Base-by-base conservation (phyloP, 2,888 invertebrate genomes). In the Cinara cedri region DNA sequence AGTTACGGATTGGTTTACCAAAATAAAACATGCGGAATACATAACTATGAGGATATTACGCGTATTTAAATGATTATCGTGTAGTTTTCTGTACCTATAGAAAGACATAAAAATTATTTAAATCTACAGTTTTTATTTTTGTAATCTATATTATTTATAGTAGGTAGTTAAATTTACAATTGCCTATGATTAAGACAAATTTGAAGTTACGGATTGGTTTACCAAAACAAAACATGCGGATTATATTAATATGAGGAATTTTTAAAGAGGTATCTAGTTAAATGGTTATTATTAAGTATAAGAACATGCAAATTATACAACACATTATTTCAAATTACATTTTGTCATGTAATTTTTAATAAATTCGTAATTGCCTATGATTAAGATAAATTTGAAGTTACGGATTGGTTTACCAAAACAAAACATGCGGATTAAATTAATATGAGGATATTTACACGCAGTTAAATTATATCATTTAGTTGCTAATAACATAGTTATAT, bases 1-100 rank as follows among this genome's bases (percentile, higher is more conserved):
- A 34, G 51, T 70, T 70, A 51, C 54, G 51, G 70, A 70, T 70
- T 70, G 70, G 70, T 70, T 70, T 51, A 34, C 54, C 26, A 54
- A 70, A 26, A 51, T 51, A 68, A 21, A 2, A 26, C 21, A 19
- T 66, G 66, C 46, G 66, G 66, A 66, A 8, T 26, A 9, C n/a
- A 62, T 62, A n/a, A 42, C 16, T 62, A 62, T 62, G 62, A 62
- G 62, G 62, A 34, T n/a, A 62, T 42, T 42, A 10, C 34, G 16
- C 11, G 26, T 34, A 34, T 11, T 62, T 19, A 11, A 16, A 34
- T 62, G n/a, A 13, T 42, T n/a, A 46, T 46, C 2, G 46, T 46
- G 1, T 2, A 46, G 46, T 46, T 8, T 46, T 13, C 44, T 44
- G 4, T 44, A 46, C 1, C 1, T 10, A 34, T 34, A 34, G 6